Conservation (phyloP, 1,140 invertebrate species). For the Macrotrachela quadricornifera region DNA sequence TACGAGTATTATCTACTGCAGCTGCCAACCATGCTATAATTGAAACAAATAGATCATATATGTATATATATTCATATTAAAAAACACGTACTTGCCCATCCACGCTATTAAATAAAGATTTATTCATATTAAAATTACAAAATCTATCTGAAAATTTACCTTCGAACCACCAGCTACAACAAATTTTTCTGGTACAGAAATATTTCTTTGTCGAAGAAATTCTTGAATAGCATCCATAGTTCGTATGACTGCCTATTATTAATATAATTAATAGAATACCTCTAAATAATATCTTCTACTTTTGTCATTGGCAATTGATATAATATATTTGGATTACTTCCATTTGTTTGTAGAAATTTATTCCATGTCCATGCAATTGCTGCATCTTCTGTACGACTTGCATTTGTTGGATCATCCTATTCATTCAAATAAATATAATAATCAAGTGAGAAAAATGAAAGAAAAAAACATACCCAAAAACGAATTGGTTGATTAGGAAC, state of each 20-base stretch:
- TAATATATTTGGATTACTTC: conserved; percentile 2
- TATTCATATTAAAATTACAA: too few relatives aligned
- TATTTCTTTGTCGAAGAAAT: neutral
- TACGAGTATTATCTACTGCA: conserved; percentile 11
- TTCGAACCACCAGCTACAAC: conserved; percentile 5
- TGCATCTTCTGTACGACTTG: conserved; percentile 14
- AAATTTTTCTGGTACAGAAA: neutral
- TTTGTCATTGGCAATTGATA: conserved; percentile 21
- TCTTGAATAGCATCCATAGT: neutral
- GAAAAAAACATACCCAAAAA: conserved; percentile 16
- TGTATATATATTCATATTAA: too few relatives aligned
- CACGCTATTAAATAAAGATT: neutral
- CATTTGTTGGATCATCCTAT: conserved; percentile 16
- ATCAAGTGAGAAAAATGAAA: too few relatives aligned
- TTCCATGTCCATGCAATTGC: conserved; percentile 22
- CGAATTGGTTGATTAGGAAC: conserved; percentile 19
- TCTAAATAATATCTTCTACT: conserved; percentile 16
- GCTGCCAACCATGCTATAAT: conserved; percentile 2
- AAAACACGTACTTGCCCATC: too few relatives aligned
- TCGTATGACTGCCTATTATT: too few relatives aligned
- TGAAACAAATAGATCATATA: too few relatives aligned
- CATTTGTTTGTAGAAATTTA: conserved; percentile 13
- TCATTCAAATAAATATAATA: too few relatives aligned
- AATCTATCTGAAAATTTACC: neutral
- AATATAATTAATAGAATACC: too few relatives aligned